Evolutionary conservation across 2,888 invertebrate genomes (phyloP).

Genomic region (Ectropis crepuscularia): DNA sequence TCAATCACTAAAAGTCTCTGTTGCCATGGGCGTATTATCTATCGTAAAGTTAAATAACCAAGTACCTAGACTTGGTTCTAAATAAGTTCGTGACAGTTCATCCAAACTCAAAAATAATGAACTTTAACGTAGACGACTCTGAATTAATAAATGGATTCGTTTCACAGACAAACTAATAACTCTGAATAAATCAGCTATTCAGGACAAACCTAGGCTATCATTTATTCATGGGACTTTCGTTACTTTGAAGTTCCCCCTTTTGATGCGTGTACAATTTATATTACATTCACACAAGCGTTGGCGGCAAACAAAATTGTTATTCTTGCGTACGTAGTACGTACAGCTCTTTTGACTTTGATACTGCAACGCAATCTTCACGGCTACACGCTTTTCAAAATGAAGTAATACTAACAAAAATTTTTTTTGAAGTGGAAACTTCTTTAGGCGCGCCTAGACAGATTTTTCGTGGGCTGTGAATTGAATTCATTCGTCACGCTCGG

Average conservation of each 20-base stretch:
- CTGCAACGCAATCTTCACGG: neutral
- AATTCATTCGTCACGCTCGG: too few species aligned
- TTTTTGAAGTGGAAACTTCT: too few species aligned
- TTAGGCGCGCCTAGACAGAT: too few species aligned
- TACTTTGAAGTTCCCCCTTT: constrained; percentile 41
- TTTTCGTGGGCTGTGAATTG: too few species aligned
- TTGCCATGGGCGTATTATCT: neutral
- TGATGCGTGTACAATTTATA: constrained; percentile 37
- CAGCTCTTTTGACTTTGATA: neutral
- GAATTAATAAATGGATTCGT: constrained; percentile 19
- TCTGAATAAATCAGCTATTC: constrained; percentile 23
- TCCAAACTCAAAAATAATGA: constrained; percentile 4
- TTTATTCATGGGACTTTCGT: constrained; percentile 38
- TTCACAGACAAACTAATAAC: constrained; percentile 22
- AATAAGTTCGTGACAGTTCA: constrained; percentile 2
- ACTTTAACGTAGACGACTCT: neutral
- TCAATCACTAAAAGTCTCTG: too few species aligned
- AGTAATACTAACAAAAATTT: too few species aligned
- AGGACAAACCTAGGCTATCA: constrained; percentile 24
- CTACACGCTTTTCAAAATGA: too few species aligned
- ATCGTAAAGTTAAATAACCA: too few species aligned
- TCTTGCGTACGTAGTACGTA: neutral
- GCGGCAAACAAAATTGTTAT: constrained; percentile 27
- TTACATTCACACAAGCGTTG: constrained; percentile 25
- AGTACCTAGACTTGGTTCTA: neutral